These are phyloP conservation scores for Junco hyemalis DNA, from an alignment of 2,113 vertebrate genomes.

Conservation along the genomic window DNA sequence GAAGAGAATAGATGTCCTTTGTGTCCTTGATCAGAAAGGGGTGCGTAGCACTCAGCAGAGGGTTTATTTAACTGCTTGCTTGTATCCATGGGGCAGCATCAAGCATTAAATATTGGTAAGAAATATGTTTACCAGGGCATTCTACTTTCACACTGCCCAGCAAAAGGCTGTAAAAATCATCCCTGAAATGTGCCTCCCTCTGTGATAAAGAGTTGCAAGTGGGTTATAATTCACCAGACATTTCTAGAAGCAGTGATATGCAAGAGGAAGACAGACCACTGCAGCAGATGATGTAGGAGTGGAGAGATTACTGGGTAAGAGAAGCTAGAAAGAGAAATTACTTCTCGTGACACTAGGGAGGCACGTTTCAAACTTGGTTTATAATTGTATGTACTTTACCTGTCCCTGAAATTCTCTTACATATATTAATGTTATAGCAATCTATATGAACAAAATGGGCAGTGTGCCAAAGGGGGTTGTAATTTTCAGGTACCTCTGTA, in stretches of 20 bases:
- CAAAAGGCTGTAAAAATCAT: slow-evolving; percentile 18
- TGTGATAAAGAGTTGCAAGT: slow-evolving; percentile 17
- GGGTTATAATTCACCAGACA: slow-evolving; percentile 38
- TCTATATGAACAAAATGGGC: background rate
- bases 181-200: background rate
- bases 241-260: slow-evolving; percentile 11
- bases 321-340: slow-evolving; percentile 15
- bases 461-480: slow-evolving; percentile 2
- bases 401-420: slow-evolving; percentile 40
- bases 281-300: background rate
- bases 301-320: background rate
- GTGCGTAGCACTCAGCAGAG: background rate
- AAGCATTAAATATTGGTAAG: background rate
- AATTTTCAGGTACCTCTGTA: background rate
- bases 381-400: background rate
- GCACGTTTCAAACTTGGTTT: slow-evolving; percentile 20
- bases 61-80: slow-evolving; percentile 20
- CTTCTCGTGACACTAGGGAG: slow-evolving; percentile 1
- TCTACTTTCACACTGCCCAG: background rate
- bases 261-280: background rate
- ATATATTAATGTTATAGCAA: background rate
- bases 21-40: background rate
- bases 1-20: background rate
- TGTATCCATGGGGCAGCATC: background rate
- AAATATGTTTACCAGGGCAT: background rate